phyloP scores from a whole-genome alignment of 2,797 vertebrate species.

The Euthynnus affinis region DNA sequence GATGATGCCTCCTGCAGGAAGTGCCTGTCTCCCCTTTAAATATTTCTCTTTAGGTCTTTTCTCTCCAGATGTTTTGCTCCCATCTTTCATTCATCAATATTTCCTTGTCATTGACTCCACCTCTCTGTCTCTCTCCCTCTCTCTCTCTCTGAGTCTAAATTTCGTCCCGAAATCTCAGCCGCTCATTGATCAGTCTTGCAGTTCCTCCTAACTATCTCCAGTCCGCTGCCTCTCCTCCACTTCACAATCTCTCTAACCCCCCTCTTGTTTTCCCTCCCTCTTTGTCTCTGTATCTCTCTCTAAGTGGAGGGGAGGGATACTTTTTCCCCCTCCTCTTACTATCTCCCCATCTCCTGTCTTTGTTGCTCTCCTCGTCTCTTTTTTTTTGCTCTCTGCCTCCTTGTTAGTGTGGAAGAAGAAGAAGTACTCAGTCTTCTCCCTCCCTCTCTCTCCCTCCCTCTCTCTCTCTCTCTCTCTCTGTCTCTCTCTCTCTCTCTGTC shows the following conservation, averaged over 20 bases:
- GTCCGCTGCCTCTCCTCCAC: slow-evolving; percentile 64
- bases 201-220: slow-evolving; percentile 76
- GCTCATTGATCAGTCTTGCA: slow-evolving; percentile 66
- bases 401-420: slow-evolving; percentile 63
- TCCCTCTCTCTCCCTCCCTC: slow-evolving; percentile 67
- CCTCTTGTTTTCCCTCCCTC: slow-evolving; percentile 50
- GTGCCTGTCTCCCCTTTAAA: slow-evolving; percentile 43
- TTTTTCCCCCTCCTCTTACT: slow-evolving; percentile 47
- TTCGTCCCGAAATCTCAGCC: slow-evolving; percentile 60
- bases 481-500: slow-evolving; percentile 70
- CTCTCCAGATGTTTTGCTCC: slow-evolving; percentile 65
- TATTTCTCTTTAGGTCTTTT: slow-evolving; percentile 52
- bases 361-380: slow-evolving; percentile 34
- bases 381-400: slow-evolving; percentile 42
- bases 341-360: slow-evolving; percentile 46
- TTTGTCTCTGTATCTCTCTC: slow-evolving; percentile 51
- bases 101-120: slow-evolving; percentile 50
- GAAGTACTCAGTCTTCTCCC: slow-evolving; percentile 65
- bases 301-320: slow-evolving; percentile 61
- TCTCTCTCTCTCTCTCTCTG: slow-evolving; percentile 56
- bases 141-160: slow-evolving; percentile 56
- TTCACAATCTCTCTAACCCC: slow-evolving; percentile 46
- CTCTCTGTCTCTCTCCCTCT: not conserved
- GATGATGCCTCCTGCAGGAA: slow-evolving; percentile 15
- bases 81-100: slow-evolving; percentile 74